Evolutionary conservation across 92 coral and sea anemone genomes (phyloP).

Genomic region (Actinostola sp.): DNA sequence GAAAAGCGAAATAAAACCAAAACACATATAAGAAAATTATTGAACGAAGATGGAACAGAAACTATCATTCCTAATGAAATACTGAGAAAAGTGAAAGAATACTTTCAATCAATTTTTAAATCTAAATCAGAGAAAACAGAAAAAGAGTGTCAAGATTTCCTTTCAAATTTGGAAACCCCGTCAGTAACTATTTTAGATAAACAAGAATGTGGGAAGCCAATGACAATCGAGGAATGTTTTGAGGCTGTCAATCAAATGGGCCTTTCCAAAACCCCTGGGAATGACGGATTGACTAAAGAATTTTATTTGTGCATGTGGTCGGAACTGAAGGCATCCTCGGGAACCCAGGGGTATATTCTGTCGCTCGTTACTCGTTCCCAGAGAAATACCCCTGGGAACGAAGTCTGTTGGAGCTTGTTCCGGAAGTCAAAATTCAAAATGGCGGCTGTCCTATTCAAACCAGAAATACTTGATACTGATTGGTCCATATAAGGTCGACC

Average conservation of each 20-base stretch:
- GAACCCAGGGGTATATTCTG: too few species aligned
- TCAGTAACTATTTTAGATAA: slow-evolving; percentile 3
- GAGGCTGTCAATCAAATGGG: slow-evolving; percentile 14
- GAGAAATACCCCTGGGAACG: too few species aligned
- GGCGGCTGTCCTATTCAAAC: too few species aligned
- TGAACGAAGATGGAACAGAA: slow-evolving; percentile 3
- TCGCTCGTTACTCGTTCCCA: too few species aligned
- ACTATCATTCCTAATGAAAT: slow-evolving; percentile 24
- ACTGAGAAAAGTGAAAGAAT: slow-evolving; percentile 13
- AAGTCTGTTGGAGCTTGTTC: too few species aligned
- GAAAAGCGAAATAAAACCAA: slow-evolving; percentile 35
- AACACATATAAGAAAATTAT: slow-evolving; percentile 38
- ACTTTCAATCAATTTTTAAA: slow-evolving; percentile 6
- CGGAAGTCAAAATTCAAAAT: too few species aligned
- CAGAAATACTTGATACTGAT: too few species aligned
- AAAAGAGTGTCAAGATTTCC: slow-evolving; percentile 22
- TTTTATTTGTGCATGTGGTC: slow-evolving; percentile 20
- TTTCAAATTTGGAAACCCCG: slow-evolving; percentile 16
- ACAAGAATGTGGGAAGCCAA: slow-evolving; percentile 23
- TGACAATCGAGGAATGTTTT: slow-evolving; percentile 35
- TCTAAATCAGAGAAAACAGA: slow-evolving; percentile 14
- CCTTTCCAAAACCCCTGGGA: slow-evolving; percentile 30
- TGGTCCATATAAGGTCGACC: too few species aligned
- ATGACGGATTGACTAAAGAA: slow-evolving; percentile 22
- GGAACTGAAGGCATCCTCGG: slow-evolving; percentile 16